These are phyloP conservation scores for Plagodis pulveraria DNA, from an alignment of 2,888 invertebrate species.

Conservation along the genomic window DNA sequence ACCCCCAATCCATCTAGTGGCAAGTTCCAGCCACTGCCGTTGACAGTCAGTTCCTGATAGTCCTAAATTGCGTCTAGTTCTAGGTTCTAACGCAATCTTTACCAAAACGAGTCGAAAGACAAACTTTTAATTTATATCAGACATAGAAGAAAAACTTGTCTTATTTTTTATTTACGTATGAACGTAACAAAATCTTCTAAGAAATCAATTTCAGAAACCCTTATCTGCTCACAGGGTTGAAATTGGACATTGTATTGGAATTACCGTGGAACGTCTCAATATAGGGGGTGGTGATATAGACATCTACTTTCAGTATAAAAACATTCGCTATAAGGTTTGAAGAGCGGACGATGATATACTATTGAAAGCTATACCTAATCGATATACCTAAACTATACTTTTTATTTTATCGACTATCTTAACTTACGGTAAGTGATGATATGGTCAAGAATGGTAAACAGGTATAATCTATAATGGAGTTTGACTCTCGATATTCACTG, in stretches of 20 bases:
- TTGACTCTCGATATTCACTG: no score
- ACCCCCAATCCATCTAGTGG: no score
- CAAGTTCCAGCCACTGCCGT: no score
- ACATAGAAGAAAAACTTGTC: background rate
- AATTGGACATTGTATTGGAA: constrained; percentile 56
- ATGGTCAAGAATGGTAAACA: background rate
- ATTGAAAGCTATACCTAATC: background rate
- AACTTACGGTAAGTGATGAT: background rate
- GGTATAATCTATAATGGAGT: no score
- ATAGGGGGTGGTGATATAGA: constrained; percentile 60
- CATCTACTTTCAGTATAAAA: constrained; percentile 54
- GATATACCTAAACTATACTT: background rate
- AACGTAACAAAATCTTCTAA: constrained; percentile 4
- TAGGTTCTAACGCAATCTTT: no score
- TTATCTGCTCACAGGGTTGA: constrained; percentile 30
- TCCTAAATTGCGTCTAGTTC: no score
- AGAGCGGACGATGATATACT: constrained; percentile 39
- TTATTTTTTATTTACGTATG: background rate
- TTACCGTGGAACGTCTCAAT: constrained; percentile 65
- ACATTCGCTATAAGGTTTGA: constrained; percentile 40
- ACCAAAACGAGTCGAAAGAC: no score
- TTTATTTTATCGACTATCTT: background rate
- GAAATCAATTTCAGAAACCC: constrained; percentile 30
- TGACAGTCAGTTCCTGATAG: no score
- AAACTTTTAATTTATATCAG: no score